phyloP scores from a whole-genome alignment of 2,113 vertebrate species.

The Rattus rattus region DNA sequence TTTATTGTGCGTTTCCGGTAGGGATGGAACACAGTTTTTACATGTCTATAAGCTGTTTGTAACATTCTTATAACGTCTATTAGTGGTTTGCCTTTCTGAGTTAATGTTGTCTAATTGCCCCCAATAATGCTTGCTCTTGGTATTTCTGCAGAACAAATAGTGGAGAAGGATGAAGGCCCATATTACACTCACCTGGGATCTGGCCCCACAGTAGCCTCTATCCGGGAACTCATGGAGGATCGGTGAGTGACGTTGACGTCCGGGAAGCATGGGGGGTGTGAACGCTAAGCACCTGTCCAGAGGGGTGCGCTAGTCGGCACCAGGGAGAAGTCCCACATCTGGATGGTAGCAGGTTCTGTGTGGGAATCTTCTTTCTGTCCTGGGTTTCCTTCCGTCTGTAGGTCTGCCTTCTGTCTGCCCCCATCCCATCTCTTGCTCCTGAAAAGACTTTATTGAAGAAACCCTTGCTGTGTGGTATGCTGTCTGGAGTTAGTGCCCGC shows the following conservation, averaged over 20 bases:
- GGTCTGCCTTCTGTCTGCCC: not conserved
- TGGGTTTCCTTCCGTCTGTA: not conserved
- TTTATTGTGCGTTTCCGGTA: constrained; percentile 9
- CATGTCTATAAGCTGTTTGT: constrained; percentile 5
- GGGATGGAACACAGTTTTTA: not conserved
- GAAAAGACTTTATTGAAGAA: not conserved
- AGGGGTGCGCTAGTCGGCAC: not conserved
- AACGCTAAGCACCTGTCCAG: not conserved
- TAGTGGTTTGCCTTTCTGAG: constrained; percentile 52
- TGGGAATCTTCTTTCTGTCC: not conserved
- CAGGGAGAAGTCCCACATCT: no score
- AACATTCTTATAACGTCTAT: not conserved
- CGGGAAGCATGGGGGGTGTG: not conserved
- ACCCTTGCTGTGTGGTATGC: not conserved
- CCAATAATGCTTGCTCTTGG: constrained; percentile 67
- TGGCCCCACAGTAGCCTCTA: constrained; percentile 94
- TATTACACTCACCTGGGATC: constrained; percentile 99
- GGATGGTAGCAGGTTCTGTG: not conserved
- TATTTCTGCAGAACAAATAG: constrained; percentile 92
- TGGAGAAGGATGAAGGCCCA: constrained; percentile 98
- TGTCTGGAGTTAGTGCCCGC: not conserved
- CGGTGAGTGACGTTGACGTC: constrained; percentile 82
- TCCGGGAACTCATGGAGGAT: constrained; percentile 96
- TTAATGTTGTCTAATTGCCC: constrained; percentile 44
- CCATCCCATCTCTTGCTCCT: not conserved